Percentiles rank a stretch among this genome's conserved stretches.
phyloP scores from a whole-genome alignment of 2,113 vertebrate species.

The Ictalurus punctatus region DNA sequence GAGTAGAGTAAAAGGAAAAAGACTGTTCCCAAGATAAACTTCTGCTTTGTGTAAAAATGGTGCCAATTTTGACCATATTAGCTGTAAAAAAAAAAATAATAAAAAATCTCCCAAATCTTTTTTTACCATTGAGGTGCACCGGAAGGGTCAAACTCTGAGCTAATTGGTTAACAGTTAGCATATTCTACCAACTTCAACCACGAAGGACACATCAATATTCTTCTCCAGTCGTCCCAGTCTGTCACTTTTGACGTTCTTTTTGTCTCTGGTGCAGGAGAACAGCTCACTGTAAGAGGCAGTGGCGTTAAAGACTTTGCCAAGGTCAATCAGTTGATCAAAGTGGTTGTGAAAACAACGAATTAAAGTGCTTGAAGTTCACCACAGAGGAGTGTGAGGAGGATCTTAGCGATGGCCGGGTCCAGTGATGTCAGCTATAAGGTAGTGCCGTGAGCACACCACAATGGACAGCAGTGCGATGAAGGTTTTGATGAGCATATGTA shows the following conservation, averaged over 20 bases:
- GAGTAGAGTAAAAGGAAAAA: too few relatives aligned
- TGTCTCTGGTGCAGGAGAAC: not conserved
- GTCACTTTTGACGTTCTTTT: not conserved
- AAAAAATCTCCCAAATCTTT: too few relatives aligned
- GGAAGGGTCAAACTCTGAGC: not conserved
- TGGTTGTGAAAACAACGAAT: not conserved
- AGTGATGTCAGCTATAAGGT: not conserved
- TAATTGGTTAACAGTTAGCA: not conserved
- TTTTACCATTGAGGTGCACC: not conserved
- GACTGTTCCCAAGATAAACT: too few relatives aligned
- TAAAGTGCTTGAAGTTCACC: not conserved
- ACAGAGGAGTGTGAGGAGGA: not conserved
- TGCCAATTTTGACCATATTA: not conserved
- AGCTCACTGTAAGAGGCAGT: not conserved
- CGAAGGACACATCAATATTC: not conserved
- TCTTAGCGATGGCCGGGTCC: not conserved
- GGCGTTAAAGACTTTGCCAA: not conserved
- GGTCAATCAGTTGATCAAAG: not conserved
- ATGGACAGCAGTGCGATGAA: too few relatives aligned
- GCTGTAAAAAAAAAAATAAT: not conserved
- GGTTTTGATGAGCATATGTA: too few relatives aligned
- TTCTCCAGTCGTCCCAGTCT: not conserved
- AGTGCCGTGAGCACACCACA: too few relatives aligned
- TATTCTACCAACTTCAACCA: not conserved
- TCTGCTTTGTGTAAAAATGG: too few relatives aligned